phyloP scores from a whole-genome alignment of 2,113 vertebrate genomes.

The Scophthalmus maximus region DNA sequence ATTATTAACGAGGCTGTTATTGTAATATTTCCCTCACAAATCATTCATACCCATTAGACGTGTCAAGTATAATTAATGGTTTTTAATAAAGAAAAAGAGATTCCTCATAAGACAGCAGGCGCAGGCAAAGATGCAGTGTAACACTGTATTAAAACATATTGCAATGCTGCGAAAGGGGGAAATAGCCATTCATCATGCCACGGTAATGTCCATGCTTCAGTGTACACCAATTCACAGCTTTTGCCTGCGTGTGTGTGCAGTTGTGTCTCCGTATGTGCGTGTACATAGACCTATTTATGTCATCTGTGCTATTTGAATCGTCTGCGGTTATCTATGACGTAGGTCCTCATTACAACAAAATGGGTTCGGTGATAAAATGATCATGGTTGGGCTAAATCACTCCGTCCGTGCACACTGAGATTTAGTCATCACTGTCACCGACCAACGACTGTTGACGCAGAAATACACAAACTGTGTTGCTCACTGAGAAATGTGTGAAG shows the following conservation, averaged over 20 bases:
- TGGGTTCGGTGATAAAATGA: slow-evolving; percentile 77
- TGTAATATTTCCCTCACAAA: slow-evolving; percentile 62
- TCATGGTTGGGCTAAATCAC: slow-evolving; percentile 68
- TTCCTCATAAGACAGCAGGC: slow-evolving; percentile 57
- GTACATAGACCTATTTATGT: neutral
- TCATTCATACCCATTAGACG: slow-evolving; percentile 71
- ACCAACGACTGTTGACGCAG: too few relatives aligned
- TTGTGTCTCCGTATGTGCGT: neutral
- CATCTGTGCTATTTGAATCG: slow-evolving; percentile 41
- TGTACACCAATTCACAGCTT: slow-evolving; percentile 62
- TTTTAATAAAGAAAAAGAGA: slow-evolving; percentile 80
- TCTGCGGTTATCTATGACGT: slow-evolving; percentile 69
- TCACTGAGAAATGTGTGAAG: slow-evolving; percentile 14
- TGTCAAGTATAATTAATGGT: slow-evolving; percentile 78
- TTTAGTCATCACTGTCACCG: slow-evolving; percentile 48
- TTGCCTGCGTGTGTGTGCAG: slow-evolving; percentile 22
- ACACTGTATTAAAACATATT: slow-evolving; percentile 80
- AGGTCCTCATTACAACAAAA: slow-evolving; percentile 78
- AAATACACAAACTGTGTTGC: slow-evolving; percentile 34
- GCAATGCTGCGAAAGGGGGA: slow-evolving; percentile 70
- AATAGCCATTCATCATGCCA: slow-evolving; percentile 78
- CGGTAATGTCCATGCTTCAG: slow-evolving; percentile 69
- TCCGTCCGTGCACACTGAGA: slow-evolving; percentile 42
- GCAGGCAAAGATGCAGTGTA: slow-evolving; percentile 61
- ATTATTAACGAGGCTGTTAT: slow-evolving; percentile 69